Evolutionary conservation across 2,888 invertebrate species (phyloP).

Genomic region (Papilio protenor): DNA sequence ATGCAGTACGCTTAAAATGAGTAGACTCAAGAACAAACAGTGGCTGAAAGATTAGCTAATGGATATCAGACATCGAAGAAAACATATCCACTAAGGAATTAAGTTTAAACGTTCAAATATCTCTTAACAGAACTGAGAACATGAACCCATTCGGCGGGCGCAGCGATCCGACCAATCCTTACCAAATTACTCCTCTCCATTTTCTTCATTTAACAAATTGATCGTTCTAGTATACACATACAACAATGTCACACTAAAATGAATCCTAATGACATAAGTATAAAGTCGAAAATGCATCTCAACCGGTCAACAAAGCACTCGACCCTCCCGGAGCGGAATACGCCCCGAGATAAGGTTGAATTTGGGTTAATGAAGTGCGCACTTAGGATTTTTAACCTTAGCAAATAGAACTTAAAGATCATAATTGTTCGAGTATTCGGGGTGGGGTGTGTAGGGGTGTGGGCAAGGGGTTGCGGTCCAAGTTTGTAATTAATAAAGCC

Average conservation of each 20-base stretch:
- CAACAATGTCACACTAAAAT: conserved; percentile 51
- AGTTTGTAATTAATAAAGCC: conserved; percentile 84
- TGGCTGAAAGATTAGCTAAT: neutral
- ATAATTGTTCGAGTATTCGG: conserved; percentile 63
- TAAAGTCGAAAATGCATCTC: conserved; percentile 63
- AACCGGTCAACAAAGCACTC: conserved; percentile 46
- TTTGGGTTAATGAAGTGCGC: conserved; percentile 63
- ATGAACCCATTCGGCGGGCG: conserved; percentile 58
- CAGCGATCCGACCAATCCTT: conserved; percentile 67
- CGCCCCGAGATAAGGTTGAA: conserved; percentile 81
- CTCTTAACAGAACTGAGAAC: conserved; percentile 65
- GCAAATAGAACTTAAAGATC: conserved; percentile 64
- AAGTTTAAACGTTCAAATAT: conserved; percentile 55
- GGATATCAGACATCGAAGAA: conserved; percentile 24
- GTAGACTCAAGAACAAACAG: neutral
- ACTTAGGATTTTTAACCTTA: conserved; percentile 75
- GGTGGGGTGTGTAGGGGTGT: conserved; percentile 48
- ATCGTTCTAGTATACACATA: conserved; percentile 66
- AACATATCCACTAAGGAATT: conserved; percentile 49
- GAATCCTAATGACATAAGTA: conserved; percentile 53
- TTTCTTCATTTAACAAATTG: conserved; percentile 84
- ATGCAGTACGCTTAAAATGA: neutral
- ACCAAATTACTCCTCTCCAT: conserved; percentile 78
- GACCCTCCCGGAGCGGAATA: conserved; percentile 51
- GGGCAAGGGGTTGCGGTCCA: conserved; percentile 73